phyloP scores from a whole-genome alignment of 2,797 vertebrate genomes.

The Darevskia nairensis region DNA sequence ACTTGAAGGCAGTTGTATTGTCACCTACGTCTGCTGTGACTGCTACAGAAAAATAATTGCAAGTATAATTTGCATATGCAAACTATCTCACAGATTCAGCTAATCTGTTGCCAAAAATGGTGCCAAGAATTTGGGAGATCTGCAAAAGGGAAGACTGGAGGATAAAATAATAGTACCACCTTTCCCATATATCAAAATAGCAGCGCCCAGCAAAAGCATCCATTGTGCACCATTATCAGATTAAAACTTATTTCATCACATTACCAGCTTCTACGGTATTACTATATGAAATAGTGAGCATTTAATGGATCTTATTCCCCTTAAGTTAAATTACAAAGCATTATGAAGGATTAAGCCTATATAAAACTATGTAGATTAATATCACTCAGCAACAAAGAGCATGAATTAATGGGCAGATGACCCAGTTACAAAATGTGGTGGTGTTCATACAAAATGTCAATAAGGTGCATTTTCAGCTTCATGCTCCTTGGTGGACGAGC shows the following conservation, averaged over 20 bases:
- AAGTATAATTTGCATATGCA: slow-evolving; percentile 60
- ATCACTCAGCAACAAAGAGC: slow-evolving; percentile 57
- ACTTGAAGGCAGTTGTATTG: slow-evolving; percentile 48
- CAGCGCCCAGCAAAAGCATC: slow-evolving; percentile 25
- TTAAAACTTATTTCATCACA: slow-evolving; percentile 67
- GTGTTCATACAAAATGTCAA: slow-evolving; percentile 54
- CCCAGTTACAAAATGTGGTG: slow-evolving; percentile 64
- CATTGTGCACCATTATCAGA: slow-evolving; percentile 64
- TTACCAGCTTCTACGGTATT: slow-evolving; percentile 62
- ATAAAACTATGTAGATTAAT: slow-evolving; percentile 65
- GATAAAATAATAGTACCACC: slow-evolving; percentile 50
- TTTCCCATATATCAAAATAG: slow-evolving; percentile 46
- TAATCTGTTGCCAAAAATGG: slow-evolving; percentile 61
- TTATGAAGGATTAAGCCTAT: slow-evolving; percentile 63
- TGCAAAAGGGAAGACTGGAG: slow-evolving; percentile 43
- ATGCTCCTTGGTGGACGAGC: slow-evolving; percentile 43
- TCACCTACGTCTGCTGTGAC: slow-evolving; percentile 56
- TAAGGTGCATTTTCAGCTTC: slow-evolving; percentile 56
- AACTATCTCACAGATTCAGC: slow-evolving; percentile 50
- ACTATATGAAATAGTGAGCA: slow-evolving; percentile 54
- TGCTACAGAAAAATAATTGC: slow-evolving; percentile 58
- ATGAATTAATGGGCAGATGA: slow-evolving; percentile 69
- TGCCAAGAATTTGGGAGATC: slow-evolving; percentile 55
- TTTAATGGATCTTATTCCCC: slow-evolving; percentile 63
- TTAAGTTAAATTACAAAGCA: slow-evolving; percentile 58